Percentiles rank a stretch among this genome's conserved stretches.
phyloP scores from a whole-genome alignment of 2,797 vertebrate genomes.

The Glossophaga mutica region DNA sequence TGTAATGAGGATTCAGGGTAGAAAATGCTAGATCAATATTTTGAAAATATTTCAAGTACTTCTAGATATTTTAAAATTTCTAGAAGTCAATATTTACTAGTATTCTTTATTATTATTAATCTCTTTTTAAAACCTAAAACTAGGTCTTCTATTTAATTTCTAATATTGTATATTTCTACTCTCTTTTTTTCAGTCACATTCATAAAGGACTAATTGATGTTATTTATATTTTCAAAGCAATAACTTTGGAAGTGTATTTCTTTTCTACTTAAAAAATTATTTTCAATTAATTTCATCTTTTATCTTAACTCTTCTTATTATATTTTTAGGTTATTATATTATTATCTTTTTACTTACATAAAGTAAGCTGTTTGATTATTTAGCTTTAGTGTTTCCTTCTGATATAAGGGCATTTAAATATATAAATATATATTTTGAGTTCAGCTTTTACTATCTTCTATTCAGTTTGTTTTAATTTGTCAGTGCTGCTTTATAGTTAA shows the following conservation, averaged over 20 bases:
- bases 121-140: background rate
- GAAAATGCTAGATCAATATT: background rate
- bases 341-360: background rate
- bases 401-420: background rate
- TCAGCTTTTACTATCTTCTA: background rate
- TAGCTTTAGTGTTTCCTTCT: background rate
- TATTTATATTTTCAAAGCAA: background rate
- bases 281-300: background rate
- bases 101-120: background rate
- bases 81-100: background rate
- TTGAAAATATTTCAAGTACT: background rate
- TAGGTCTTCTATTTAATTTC: background rate
- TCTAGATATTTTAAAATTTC: background rate
- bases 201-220: background rate
- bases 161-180: background rate
- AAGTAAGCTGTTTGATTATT: background rate
- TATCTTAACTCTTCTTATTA: background rate
- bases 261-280: background rate
- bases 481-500: background rate
- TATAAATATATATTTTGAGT: background rate
- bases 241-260: background rate
- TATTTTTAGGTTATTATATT: background rate
- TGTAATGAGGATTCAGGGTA: background rate
- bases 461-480: background rate
- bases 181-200: background rate